A percentile compares a stretch with the other conserved stretches of the same genome.
Conservation (phyloP, 2,888 invertebrate genomes). For the Xestoiulus laeticollis region DNA sequence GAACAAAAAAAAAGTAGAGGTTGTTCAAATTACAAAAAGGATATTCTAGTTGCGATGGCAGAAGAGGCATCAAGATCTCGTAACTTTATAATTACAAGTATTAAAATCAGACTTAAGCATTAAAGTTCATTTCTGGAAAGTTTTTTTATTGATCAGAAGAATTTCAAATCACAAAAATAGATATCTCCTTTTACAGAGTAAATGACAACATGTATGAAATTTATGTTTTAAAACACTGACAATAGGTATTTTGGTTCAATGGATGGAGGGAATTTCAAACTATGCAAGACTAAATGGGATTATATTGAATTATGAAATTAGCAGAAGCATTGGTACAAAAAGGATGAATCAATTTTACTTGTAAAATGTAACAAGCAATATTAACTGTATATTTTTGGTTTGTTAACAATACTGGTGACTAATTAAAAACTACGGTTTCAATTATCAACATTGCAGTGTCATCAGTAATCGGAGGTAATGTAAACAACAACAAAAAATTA, state of each 20-base stretch:
- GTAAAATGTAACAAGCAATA: not conserved
- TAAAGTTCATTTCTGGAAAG: slow-evolving; percentile 15
- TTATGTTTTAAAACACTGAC: slow-evolving; percentile 32
- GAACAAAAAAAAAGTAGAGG: too few species aligned
- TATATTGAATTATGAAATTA: slow-evolving; percentile 34
- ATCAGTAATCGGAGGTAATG: not conserved
- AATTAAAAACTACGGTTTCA: slow-evolving; percentile 2
- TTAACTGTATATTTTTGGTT: slow-evolving; percentile 38
- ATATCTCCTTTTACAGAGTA: slow-evolving; percentile 44
- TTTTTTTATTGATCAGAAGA: slow-evolving; percentile 42
- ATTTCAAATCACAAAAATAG: slow-evolving; percentile 48
- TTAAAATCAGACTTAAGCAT: not conserved
- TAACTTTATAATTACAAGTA: not conserved
- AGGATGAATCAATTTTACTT: slow-evolving; percentile 1
- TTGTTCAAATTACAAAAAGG: too few species aligned
- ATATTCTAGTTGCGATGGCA: too few species aligned
- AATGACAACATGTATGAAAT: slow-evolving; percentile 46
- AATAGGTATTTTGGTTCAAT: slow-evolving; percentile 25
- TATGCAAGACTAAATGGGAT: slow-evolving; percentile 28
- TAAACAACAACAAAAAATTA: not conserved
- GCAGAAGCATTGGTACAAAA: slow-evolving; percentile 24
- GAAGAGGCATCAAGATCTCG: too few species aligned
- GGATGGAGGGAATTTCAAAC: slow-evolving; percentile 38
- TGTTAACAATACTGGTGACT: slow-evolving; percentile 21
- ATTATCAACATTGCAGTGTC: slow-evolving; percentile 25